Percentiles rank a stretch among this genome's conserved stretches.
These are phyloP conservation scores for Gambusia yucatana DNA, from an alignment of 2,797 vertebrate species.

Conservation along the genomic window DNA sequence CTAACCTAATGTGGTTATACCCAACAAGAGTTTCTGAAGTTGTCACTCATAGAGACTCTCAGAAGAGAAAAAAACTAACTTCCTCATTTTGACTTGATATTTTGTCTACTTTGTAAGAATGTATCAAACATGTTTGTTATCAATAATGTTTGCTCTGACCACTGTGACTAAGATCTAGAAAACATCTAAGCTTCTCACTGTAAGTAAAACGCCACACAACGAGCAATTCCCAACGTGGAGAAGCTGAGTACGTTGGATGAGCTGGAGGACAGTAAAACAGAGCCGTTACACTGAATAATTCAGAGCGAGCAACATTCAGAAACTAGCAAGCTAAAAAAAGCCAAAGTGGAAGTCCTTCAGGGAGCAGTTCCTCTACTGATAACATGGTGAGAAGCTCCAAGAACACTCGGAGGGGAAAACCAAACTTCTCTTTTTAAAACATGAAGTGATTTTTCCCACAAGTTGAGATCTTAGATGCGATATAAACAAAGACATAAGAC, in stretches of 20 bases:
- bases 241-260: neutral
- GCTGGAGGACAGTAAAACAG: slow-evolving; percentile 1
- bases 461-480: neutral
- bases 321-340: neutral
- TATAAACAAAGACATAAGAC: neutral
- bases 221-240: neutral
- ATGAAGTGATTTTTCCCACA: neutral
- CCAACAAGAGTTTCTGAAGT: neutral
- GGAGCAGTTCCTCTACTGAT: slow-evolving; percentile 38
- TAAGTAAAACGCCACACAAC: neutral
- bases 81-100: slow-evolving; percentile 9
- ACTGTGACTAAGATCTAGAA: neutral
- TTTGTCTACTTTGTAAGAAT: neutral
- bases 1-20: neutral
- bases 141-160: neutral
- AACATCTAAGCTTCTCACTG: neutral
- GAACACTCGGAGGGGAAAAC: slow-evolving; percentile 31
- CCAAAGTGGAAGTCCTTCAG: slow-evolving; percentile 28
- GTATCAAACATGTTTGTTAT: neutral
- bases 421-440: slow-evolving; percentile 27
- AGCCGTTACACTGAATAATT: slow-evolving; percentile 10
- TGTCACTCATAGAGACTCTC: neutral
- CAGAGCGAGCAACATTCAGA: neutral
- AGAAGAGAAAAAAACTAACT: neutral
- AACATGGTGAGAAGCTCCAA: slow-evolving; percentile 6